Conservation (phyloP, 1,140 invertebrate genomes). For the Trypoxylus dichotomus region DNA sequence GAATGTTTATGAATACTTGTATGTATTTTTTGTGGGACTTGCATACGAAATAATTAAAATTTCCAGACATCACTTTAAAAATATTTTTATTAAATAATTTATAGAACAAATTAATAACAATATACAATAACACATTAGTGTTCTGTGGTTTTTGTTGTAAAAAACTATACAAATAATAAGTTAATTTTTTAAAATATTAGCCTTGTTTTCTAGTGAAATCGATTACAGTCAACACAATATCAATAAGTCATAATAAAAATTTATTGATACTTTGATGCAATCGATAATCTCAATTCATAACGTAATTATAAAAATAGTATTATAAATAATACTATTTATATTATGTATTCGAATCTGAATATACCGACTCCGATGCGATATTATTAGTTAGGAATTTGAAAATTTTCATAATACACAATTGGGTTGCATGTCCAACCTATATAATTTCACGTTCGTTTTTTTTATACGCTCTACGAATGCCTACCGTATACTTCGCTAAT, state of each 20-base stretch:
- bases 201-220: neutral
- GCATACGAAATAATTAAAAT: neutral
- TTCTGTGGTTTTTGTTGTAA: neutral
- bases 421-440: neutral
- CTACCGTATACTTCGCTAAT: neutral
- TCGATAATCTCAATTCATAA: neutral
- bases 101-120: neutral
- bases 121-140: slow-evolving; percentile 7
- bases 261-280: neutral
- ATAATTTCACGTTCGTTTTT: neutral
- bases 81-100: slow-evolving; percentile 21
- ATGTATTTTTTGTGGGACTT: too few species aligned
- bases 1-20: too few species aligned
- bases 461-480: neutral
- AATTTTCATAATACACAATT: neutral
- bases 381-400: neutral
- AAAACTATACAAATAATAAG: slow-evolving; percentile 15
- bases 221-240: neutral
- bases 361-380: neutral
- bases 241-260: neutral
- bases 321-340: neutral
- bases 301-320: neutral
- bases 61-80: neutral
- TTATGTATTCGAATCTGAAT: neutral
- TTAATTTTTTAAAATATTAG: slow-evolving; percentile 17